Conservation (phyloP, 2,797 vertebrate species). For the Gobio occitaniae region DNA sequence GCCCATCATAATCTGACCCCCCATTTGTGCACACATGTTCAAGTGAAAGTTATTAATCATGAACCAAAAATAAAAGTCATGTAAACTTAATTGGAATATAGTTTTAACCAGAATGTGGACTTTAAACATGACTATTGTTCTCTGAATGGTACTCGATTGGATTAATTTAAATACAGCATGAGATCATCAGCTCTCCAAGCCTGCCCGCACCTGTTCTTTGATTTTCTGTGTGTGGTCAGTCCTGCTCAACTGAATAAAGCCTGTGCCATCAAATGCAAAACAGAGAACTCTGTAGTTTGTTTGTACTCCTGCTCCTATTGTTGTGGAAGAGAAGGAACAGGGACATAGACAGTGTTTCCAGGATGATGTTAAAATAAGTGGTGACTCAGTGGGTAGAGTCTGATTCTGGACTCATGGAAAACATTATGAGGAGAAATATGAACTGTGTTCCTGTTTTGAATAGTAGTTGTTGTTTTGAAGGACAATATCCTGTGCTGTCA, state of each 20-base stretch:
- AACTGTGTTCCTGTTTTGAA: neutral
- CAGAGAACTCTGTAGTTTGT: constrained; percentile 20
- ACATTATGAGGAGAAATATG: constrained; percentile 1
- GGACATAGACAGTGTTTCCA: neutral
- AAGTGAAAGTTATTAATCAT: too few relatives aligned
- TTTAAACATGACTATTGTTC: neutral
- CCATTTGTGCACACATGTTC: too few relatives aligned
- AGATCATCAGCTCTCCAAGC: neutral
- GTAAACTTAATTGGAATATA: neutral
- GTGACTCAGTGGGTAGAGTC: constrained; percentile 28
- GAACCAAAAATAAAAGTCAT: too few relatives aligned
- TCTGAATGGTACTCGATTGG: neutral
- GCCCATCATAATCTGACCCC: neutral
- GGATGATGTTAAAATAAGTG: neutral
- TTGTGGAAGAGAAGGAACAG: constrained; percentile 13
- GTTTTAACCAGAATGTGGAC: neutral
- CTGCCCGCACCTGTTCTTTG: neutral
- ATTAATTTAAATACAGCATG: constrained; percentile 12
- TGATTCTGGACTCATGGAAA: constrained; percentile 30
- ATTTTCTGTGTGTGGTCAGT: constrained; percentile 22
- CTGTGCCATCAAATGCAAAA: constrained; percentile 46
- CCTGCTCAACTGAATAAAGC: constrained; percentile 33
- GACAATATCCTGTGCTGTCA: neutral
- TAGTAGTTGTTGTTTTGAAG: neutral
- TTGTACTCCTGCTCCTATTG: constrained; percentile 17